These are phyloP conservation scores for Chrysogorgia sp. DNA, from an alignment of 92 coral and sea anemone genomes.

Conservation along the genomic window DNA sequence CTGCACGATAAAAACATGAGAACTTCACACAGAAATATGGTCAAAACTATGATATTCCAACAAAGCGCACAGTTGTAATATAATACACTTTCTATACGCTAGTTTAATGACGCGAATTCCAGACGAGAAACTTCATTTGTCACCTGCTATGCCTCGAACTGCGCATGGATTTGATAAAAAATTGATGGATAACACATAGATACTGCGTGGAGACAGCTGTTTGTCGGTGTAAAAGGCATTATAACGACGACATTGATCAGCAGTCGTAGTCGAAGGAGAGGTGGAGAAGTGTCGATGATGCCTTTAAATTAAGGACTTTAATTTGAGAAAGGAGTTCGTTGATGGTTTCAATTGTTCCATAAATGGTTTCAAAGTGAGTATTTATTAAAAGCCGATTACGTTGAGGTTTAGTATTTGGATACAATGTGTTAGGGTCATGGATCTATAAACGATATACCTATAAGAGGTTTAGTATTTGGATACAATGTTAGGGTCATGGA, in stretches of 20 bases:
- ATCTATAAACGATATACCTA: neutral
- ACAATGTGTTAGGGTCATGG: neutral
- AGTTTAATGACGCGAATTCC: too few species aligned
- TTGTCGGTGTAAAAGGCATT: too few species aligned
- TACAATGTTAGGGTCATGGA: neutral
- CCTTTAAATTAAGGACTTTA: neutral
- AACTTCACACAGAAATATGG: too few species aligned
- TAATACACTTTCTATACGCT: too few species aligned
- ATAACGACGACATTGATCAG: too few species aligned
- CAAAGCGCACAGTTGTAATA: too few species aligned
- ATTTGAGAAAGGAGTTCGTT: neutral
- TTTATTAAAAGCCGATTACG: neutral
- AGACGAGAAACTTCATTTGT: too few species aligned
- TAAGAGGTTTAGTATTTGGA: neutral
- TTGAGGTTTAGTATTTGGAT: neutral
- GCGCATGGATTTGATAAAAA: slow-evolving; percentile 18
- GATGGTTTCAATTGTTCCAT: neutral
- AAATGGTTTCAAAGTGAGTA: neutral
- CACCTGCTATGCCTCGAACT: neutral
- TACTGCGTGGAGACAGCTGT: slow-evolving; percentile 22
- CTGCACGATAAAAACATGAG: too few species aligned
- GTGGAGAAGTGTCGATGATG: too few species aligned
- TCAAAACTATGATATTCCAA: too few species aligned
- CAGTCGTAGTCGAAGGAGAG: too few species aligned
- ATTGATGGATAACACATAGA: slow-evolving; percentile 6